These are phyloP conservation scores for Portevinia maculata DNA, from an alignment of 2,888 invertebrate genomes.

Conservation along the genomic window DNA sequence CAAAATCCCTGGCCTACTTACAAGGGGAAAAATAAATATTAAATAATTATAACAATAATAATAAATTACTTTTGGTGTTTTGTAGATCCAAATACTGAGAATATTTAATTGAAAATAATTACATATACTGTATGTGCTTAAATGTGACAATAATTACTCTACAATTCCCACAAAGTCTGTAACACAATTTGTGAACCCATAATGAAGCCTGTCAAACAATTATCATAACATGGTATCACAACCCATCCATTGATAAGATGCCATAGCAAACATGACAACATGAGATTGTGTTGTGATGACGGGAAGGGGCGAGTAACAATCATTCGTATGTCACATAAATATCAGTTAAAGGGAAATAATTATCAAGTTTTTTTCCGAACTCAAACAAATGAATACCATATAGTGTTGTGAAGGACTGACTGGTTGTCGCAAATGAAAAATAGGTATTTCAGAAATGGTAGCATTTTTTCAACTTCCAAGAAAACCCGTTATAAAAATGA, in stretches of 20 bases:
- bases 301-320: slow-evolving; percentile 3
- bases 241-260: slow-evolving; percentile 50
- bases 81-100: slow-evolving; percentile 7
- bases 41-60: background rate
- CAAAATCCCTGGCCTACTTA: slow-evolving; percentile 19
- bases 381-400: slow-evolving; percentile 61
- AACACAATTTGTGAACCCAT: slow-evolving; percentile 24
- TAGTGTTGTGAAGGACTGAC: slow-evolving; percentile 24
- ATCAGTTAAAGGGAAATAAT: slow-evolving; percentile 32
- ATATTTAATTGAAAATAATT: slow-evolving; percentile 49
- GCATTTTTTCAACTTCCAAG: background rate
- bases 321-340: slow-evolving; percentile 50
- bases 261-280: background rate
- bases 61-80: background rate
- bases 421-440: background rate
- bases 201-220: slow-evolving; percentile 15
- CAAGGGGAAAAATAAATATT: background rate
- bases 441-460: background rate
- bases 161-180: slow-evolving; percentile 32
- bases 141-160: slow-evolving; percentile 50
- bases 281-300: background rate
- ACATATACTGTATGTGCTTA: slow-evolving; percentile 29
- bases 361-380: slow-evolving; percentile 50
- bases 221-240: slow-evolving; percentile 27
- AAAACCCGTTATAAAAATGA: slow-evolving; percentile 12